These are phyloP conservation scores for Xestia rhomboidea DNA, from an alignment of 2,888 invertebrate genomes.

Conservation along the genomic window DNA sequence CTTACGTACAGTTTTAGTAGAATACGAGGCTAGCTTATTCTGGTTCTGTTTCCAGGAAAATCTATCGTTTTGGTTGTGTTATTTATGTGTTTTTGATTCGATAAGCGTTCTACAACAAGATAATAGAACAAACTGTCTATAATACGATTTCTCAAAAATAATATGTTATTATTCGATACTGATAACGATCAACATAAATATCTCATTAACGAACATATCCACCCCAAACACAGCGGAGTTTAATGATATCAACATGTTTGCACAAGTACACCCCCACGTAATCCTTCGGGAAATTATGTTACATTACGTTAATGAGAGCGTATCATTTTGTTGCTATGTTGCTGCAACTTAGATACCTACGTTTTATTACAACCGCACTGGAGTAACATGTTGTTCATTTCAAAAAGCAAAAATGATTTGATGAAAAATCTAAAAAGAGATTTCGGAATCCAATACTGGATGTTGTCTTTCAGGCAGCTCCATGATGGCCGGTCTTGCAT, in stretches of 20 bases:
- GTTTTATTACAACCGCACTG: slow-evolving; percentile 4
- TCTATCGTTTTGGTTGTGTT: neutral
- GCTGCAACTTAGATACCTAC: neutral
- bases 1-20: neutral
- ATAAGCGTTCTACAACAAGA: neutral
- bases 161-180: neutral
- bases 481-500: neutral
- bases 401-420: neutral
- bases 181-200: slow-evolving; percentile 30
- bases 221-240: neutral
- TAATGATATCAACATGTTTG: slow-evolving; percentile 34
- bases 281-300: slow-evolving; percentile 33
- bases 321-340: slow-evolving; percentile 2
- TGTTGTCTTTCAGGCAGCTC: neutral
- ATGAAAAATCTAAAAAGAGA: neutral
- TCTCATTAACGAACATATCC: slow-evolving; percentile 12
- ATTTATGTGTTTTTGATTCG: neutral
- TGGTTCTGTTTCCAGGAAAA: neutral
- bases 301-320: slow-evolving; percentile 35
- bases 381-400: neutral
- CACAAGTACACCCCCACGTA: slow-evolving; percentile 17
- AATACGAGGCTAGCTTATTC: neutral
- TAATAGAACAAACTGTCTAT: neutral
- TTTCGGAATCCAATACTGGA: neutral
- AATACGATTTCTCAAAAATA: neutral